Conservation (phyloP, 1,140 invertebrate species). For the Stenopsyche tienmushanensis region DNA sequence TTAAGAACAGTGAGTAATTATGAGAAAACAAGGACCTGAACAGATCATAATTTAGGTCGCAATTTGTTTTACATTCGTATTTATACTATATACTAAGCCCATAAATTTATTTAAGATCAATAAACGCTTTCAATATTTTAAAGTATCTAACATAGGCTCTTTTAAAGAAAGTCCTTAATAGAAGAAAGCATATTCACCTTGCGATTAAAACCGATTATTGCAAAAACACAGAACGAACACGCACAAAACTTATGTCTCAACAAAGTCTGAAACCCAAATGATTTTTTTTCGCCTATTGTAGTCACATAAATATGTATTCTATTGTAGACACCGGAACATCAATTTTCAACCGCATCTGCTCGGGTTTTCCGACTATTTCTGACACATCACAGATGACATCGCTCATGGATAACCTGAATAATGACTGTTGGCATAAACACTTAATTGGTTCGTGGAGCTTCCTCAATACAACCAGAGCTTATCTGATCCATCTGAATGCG, state of each 20-base stretch:
- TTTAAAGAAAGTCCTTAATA: no score
- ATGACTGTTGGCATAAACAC: background rate
- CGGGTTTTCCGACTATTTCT: background rate
- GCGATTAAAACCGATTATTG: background rate
- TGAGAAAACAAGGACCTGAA: no score
- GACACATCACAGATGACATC: background rate
- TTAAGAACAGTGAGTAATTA: no score
- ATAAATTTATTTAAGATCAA: no score
- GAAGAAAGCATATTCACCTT: no score
- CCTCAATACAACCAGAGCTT: no score
- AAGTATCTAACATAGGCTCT: no score
- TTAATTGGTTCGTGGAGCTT: background rate
- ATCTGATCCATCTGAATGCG: no score
- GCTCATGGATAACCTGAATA: background rate
- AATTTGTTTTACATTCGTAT: no score
- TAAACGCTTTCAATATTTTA: no score
- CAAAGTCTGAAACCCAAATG: background rate
- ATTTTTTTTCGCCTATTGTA: background rate
- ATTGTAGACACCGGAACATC: background rate
- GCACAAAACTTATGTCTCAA: background rate
- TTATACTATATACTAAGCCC: no score
- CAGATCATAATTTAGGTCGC: no score
- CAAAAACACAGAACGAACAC: background rate
- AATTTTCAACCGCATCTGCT: background rate
- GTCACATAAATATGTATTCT: background rate